These are phyloP conservation scores for Neolamprologus falcicula DNA, from an alignment of 2,113 vertebrate species.

Conservation along the genomic window DNA sequence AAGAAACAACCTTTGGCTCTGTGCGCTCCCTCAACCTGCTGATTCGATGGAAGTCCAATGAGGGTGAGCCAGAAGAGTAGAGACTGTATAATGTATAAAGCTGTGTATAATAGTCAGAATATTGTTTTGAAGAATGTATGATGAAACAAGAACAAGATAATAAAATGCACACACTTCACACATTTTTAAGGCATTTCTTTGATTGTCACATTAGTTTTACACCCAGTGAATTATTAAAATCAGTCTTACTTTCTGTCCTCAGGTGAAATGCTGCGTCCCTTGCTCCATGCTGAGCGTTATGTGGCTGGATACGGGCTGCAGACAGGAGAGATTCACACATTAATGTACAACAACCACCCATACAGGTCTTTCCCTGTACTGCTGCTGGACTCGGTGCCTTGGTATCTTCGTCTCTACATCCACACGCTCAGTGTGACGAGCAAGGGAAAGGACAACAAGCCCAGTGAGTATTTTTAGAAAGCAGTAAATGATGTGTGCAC, in stretches of 20 bases:
- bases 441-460: constrained; percentile 88
- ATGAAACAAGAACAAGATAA: background rate
- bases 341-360: constrained; percentile 89
- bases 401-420: constrained; percentile 93
- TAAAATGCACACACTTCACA: background rate
- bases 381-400: constrained; percentile 88
- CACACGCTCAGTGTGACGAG: constrained; percentile 91
- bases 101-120: background rate
- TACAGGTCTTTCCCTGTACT: constrained; percentile 89
- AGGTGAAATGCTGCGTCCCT: constrained; percentile 78
- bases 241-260: background rate
- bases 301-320: constrained; percentile 92
- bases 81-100: background rate
- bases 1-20: constrained; percentile 73
- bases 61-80: constrained; percentile 68
- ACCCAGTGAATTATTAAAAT: background rate
- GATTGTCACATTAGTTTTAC: background rate
- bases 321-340: constrained; percentile 86
- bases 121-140: background rate
- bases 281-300: constrained; percentile 86
- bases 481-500: background rate
- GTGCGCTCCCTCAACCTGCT: constrained; percentile 85
- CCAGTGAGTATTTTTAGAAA: constrained; percentile 71
- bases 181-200: background rate
- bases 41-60: constrained; percentile 84